Percentiles rank a stretch among this genome's conserved stretches.
Conservation (phyloP, 2,888 invertebrate species). For the Drosophila pullipes region DNA sequence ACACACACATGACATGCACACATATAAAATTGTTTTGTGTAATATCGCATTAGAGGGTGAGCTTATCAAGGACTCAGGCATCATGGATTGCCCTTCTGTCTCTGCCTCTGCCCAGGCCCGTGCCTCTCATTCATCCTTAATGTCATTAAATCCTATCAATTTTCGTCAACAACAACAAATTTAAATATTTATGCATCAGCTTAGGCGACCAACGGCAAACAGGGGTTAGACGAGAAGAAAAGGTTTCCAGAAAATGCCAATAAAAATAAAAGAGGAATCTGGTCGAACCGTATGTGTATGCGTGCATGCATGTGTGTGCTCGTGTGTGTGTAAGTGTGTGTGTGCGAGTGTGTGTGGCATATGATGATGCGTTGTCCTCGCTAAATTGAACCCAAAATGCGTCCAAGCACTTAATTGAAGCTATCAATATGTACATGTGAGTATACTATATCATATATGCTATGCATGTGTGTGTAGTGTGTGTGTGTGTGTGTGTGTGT, state of each 20-base stretch:
- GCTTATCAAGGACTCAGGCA: conserved; percentile 58
- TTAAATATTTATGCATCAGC: conserved; percentile 73
- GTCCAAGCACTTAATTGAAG: conserved; percentile 78
- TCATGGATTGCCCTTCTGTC: conserved; percentile 30
- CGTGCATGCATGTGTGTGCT: not conserved
- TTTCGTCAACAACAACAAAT: conserved; percentile 70
- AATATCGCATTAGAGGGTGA: conserved; percentile 54
- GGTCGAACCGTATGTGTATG: conserved; percentile 9
- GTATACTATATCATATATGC: conserved; percentile 15
- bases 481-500: not conserved
- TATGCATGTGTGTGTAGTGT: not conserved
- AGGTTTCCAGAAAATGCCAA: conserved; percentile 68
- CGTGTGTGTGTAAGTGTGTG: not conserved
- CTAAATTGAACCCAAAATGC: conserved; percentile 71
- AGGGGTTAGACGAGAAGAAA: conserved; percentile 39
- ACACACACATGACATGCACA: conserved; percentile 9
- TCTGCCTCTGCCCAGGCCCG: conserved; percentile 22
- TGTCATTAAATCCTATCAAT: conserved; percentile 80
- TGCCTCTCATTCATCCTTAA: conserved; percentile 52
- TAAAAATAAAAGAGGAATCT: conserved; percentile 63
- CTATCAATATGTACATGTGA: conserved; percentile 62
- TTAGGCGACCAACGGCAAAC: conserved; percentile 56
- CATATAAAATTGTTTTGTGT: conserved; percentile 37
- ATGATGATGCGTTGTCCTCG: conserved; percentile 37
- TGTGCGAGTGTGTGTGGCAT: conserved; percentile 12